Conservation (phyloP, 2,797 vertebrate species). For the Melanotaenia nigrans region DNA sequence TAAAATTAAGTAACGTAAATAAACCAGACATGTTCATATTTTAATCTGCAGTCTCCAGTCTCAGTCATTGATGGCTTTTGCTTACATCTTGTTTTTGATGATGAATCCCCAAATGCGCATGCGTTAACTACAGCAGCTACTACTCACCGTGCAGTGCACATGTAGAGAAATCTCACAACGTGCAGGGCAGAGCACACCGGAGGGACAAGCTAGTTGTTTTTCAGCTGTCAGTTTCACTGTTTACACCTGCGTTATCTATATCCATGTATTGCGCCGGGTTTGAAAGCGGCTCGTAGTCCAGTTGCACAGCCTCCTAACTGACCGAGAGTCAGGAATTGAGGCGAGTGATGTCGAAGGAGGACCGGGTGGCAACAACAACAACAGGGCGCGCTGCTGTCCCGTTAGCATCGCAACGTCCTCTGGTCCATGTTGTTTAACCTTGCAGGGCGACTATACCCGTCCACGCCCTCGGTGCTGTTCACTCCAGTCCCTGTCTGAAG, state of each 20-base stretch:
- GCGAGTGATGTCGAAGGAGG: conserved; percentile 65
- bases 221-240: conserved; percentile 19
- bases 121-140: conserved; percentile 52
- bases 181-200: conserved; percentile 46
- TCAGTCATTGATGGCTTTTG: conserved; percentile 19
- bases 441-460: conserved; percentile 24
- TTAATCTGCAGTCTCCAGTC: not conserved
- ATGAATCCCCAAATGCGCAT: conserved; percentile 58
- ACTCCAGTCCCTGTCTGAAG: conserved; percentile 49
- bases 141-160: conserved; percentile 71
- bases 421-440: conserved; percentile 58
- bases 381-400: conserved; percentile 71
- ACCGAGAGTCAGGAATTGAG: conserved; percentile 36
- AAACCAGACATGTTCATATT: not conserved
- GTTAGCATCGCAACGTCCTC: conserved; percentile 61
- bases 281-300: conserved; percentile 14
- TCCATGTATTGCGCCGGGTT: not conserved
- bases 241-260: conserved; percentile 9
- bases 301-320: conserved; percentile 10
- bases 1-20: not conserved
- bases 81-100: conserved; percentile 64
- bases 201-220: conserved; percentile 45
- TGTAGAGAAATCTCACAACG: conserved; percentile 65
- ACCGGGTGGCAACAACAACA: conserved; percentile 60
- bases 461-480: conserved; percentile 41